A percentile compares a stretch with the other conserved stretches of the same genome.
Evolutionary conservation across 2,113 vertebrate genomes (phyloP).

Genomic region (Phylloscopus trochiloides): DNA sequence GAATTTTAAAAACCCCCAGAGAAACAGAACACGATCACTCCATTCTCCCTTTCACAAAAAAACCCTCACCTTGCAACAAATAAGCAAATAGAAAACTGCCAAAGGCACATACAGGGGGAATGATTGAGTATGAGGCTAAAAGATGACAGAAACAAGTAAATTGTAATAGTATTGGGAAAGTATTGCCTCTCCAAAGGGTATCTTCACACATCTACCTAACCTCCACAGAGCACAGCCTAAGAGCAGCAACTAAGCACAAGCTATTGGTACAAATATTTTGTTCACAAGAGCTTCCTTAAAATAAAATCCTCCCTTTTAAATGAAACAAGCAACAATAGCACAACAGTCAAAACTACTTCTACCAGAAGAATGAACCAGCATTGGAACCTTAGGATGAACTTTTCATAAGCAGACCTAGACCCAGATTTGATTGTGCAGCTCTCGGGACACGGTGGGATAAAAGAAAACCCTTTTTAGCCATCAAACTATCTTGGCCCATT

Average conservation of each 20-base stretch:
- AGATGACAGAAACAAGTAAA: not conserved
- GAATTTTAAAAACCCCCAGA: not conserved
- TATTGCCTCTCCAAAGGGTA: not conserved
- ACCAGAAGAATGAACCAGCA: not conserved
- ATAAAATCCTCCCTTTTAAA: not conserved
- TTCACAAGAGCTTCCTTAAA: not conserved
- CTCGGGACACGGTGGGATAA: not conserved
- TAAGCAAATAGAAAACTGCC: not conserved
- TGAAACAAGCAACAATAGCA: not conserved
- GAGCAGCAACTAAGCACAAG: not conserved
- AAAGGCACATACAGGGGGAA: not conserved
- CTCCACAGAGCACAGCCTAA: not conserved
- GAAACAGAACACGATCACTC: not conserved
- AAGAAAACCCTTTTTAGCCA: not conserved
- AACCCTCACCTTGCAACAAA: not conserved
- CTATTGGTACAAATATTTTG: not conserved
- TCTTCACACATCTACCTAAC: not conserved
- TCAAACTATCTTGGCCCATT: not conserved
- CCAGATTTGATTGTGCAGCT: not conserved
- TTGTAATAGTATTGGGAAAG: not conserved
- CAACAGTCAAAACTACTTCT: not conserved
- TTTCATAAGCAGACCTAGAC: not conserved
- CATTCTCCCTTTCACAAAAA: not conserved
- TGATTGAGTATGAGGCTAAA: not conserved
- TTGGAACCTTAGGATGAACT: not conserved